Conservation (phyloP, 2,797 vertebrate genomes). For the Discoglossus pictus region DNA sequence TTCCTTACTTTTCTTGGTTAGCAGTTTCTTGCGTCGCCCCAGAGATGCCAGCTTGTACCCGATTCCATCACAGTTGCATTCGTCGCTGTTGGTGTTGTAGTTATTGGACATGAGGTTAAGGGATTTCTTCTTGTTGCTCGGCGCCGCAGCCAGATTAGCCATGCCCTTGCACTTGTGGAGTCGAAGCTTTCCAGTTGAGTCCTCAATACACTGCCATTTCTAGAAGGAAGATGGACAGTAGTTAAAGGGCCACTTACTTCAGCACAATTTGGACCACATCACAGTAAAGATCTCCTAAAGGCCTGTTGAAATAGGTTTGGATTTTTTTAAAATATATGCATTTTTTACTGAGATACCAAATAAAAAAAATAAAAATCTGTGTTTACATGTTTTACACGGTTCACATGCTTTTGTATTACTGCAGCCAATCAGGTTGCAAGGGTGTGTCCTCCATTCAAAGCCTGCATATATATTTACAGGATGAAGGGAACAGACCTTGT, state of each 20-base stretch:
- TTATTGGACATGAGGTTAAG: constrained; percentile 80
- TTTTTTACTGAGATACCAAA: too few species aligned
- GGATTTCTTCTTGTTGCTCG: constrained; percentile 65
- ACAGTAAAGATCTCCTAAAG: too few species aligned
- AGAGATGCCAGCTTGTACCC: constrained; percentile 70
- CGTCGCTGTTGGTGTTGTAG: constrained; percentile 62
- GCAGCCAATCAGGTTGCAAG: too few species aligned
- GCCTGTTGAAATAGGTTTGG: constrained; percentile 2
- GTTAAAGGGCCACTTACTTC: too few species aligned
- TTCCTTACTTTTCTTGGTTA: constrained; percentile 92
- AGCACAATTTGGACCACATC: too few species aligned
- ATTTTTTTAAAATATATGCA: too few species aligned
- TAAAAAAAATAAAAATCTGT: too few species aligned
- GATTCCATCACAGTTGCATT: constrained; percentile 75
- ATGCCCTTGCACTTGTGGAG: constrained; percentile 88
- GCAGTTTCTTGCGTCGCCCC: constrained; percentile 78
- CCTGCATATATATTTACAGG: too few species aligned
- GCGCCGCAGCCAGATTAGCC: constrained; percentile 62
- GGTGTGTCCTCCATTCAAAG: too few species aligned
- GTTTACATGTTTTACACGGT: too few species aligned
- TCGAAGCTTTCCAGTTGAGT: constrained; percentile 83
- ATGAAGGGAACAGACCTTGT: too few species aligned
- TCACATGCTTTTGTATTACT: too few species aligned
- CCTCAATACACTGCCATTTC: constrained; percentile 96
- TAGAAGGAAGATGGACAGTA: constrained; percentile 59